These are phyloP conservation scores for Rhabdornis inornatus DNA, from an alignment of 2,113 vertebrate genomes.

Conservation along the genomic window DNA sequence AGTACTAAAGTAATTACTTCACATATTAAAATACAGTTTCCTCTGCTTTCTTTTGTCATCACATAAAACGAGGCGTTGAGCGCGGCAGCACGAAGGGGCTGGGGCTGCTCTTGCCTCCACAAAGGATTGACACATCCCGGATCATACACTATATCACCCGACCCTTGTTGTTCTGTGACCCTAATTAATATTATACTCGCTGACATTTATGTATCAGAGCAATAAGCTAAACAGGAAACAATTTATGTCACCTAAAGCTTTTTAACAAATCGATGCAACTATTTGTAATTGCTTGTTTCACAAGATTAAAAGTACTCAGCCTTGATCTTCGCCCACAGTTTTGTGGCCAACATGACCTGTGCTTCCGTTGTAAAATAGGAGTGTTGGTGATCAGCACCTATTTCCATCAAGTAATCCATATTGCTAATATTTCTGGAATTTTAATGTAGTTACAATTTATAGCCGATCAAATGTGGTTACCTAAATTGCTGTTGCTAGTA, in stretches of 20 bases:
- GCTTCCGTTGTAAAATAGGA: conserved; percentile 76
- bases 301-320: conserved; percentile 98
- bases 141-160: conserved; percentile 78
- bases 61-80: neutral
- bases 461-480: conserved; percentile 97
- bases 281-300: conserved; percentile 99
- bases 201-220: conserved; percentile 95
- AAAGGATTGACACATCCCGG: conserved; percentile 71
- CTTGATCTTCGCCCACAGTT: conserved; percentile 91
- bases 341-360: conserved; percentile 90
- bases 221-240: conserved; percentile 96
- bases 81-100: neutral
- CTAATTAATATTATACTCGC: conserved; percentile 89
- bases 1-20: conserved; percentile 60
- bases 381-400: conserved; percentile 86
- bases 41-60: conserved; percentile 54
- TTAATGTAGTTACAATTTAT: conserved; percentile 98
- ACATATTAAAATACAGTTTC: conserved; percentile 30
- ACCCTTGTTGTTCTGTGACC: conserved; percentile 84
- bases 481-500: conserved; percentile 98
- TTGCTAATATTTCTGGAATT: conserved; percentile 96
- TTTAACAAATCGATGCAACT: conserved; percentile 99
- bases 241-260: conserved; percentile 99
- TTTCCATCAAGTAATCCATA: conserved; percentile 94
- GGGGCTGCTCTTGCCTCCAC: conserved; percentile 15